Percentiles rank a stretch among this genome's conserved stretches.
These are phyloP conservation scores for Astur gentilis DNA, from an alignment of 2,113 vertebrate genomes.

Conservation along the genomic window DNA sequence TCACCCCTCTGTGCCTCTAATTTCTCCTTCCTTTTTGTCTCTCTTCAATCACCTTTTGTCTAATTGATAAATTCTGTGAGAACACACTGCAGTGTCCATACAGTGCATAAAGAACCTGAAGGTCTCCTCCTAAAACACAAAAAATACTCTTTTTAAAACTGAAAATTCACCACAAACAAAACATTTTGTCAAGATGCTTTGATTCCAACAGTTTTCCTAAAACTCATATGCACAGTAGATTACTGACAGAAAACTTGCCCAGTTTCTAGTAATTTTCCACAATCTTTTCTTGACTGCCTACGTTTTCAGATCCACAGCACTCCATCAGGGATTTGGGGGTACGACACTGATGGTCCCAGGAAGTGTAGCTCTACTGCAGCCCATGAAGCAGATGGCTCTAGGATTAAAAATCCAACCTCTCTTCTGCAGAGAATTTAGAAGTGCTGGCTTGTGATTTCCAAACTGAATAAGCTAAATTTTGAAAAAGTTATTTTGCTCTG, in stretches of 20 bases:
- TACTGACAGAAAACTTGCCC: background rate
- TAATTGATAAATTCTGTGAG: background rate
- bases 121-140: background rate
- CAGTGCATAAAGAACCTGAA: background rate
- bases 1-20: background rate
- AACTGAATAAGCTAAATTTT: background rate
- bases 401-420: background rate
- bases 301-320: background rate
- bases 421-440: background rate
- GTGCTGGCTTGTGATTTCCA: background rate
- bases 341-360: background rate
- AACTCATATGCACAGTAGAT: background rate
- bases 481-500: background rate
- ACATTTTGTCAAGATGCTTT: background rate
- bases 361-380: background rate
- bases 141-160: background rate
- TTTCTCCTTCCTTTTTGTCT: constrained; percentile 5
- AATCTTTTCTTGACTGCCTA: background rate
- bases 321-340: background rate
- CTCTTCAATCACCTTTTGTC: constrained; percentile 13
- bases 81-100: background rate
- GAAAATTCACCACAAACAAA: background rate
- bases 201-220: background rate
- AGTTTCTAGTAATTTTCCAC: background rate
- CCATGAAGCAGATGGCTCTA: background rate